Base-by-base conservation (phyloP, 2,888 invertebrate genomes). In the Galerucella nymphaeae region DNA sequence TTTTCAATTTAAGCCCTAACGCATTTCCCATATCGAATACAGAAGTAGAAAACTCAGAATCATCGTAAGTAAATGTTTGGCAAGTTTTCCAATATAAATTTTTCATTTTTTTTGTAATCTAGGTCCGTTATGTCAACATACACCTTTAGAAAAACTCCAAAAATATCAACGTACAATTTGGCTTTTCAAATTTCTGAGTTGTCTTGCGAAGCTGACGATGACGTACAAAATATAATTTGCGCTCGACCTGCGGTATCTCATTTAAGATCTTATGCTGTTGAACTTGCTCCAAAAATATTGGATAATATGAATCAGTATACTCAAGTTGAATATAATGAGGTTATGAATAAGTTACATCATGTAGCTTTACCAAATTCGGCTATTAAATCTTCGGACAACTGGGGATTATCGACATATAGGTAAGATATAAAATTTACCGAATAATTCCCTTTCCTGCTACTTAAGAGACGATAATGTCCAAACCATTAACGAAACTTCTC, bases 331-430 rank as follows among this genome's bases (percentile, higher is more conserved):
- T 82, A 83, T 63, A 76, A 84, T 2, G 89, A n/a, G 4, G 23
- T 88, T 1, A 87, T 93, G 72, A 88, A 91, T 6, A 96, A 96
- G 84, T 89, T 96, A 85, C 94, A 96, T 82, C 91, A 96, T 82
- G 91, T 95, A n/a, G 96, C 95, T 1, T 89, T 97, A 73, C 93
- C 95, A 0, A 94, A 96, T 83, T 96, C 96, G 84, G 89, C 90
- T 62, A 92, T 93, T 76, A 94, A 94, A 58, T 96, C 96, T 66
- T 96, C 96, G 96, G 96, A 96, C 84, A 96, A 97, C 84, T 96
- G 96, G 96, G 96, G 96, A 9, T 87, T 96, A 30, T 89, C 96
- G 9, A 96, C 94, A 2, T 96, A 93, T 86, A 90, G 91, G 93
- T 92, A 84, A 71, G 66, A 59, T 18, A 10, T 30, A 18, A 13